Evolutionary conservation across 1,140 invertebrate species (phyloP).

Genomic region (Lucilia cuprina): DNA sequence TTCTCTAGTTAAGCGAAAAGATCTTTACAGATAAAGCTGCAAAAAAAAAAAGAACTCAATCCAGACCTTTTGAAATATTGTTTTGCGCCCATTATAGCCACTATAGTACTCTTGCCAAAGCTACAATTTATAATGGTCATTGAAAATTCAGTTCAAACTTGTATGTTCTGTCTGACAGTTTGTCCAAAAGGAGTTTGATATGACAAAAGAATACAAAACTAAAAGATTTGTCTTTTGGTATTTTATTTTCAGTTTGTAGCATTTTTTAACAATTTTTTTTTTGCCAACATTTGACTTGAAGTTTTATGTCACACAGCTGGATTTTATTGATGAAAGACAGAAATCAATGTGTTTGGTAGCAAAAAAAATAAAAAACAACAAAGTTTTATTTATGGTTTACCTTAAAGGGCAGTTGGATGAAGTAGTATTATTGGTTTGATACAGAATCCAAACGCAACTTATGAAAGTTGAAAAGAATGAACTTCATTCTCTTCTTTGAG

Average conservation of each 20-base stretch:
- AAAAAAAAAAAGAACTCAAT: neutral
- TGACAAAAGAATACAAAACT: neutral
- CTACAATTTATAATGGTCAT: neutral
- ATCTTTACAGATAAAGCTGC: neutral
- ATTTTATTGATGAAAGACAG: neutral
- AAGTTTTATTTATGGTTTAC: too few relatives aligned
- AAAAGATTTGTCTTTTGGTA: conserved; percentile 28
- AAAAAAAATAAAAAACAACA: too few relatives aligned
- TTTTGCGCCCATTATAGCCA: neutral
- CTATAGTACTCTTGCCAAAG: neutral
- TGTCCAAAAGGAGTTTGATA: conserved; percentile 30
- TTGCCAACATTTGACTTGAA: neutral
- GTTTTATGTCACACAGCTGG: neutral
- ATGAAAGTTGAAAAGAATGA: too few relatives aligned
- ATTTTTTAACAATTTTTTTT: neutral
- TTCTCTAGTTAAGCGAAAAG: neutral
- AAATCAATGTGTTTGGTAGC: too few relatives aligned
- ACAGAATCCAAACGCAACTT: too few relatives aligned
- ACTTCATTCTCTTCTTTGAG: too few relatives aligned
- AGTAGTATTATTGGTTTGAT: too few relatives aligned
- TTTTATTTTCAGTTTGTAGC: neutral
- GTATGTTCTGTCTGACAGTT: conserved; percentile 35
- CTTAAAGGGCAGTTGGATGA: too few relatives aligned
- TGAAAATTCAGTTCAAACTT: conserved; percentile 31
- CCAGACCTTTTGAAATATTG: neutral